Evolutionary conservation across 2,113 vertebrate genomes (phyloP).

Genomic region (Carassius carassius): DNA sequence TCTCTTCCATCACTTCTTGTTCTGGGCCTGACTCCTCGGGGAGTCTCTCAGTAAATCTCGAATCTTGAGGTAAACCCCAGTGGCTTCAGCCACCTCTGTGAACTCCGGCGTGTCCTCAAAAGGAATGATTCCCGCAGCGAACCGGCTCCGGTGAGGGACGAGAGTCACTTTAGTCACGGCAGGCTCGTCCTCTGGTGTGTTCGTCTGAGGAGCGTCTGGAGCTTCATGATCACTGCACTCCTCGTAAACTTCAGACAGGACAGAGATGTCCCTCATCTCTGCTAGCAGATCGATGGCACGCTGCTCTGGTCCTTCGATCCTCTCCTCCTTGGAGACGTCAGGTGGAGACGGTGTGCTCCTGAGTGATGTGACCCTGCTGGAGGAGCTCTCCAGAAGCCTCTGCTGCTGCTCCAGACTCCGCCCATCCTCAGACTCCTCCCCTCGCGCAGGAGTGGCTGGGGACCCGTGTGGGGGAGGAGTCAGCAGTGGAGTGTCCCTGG

Average conservation of each 20-base stretch:
- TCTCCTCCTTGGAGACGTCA: constrained; percentile 44
- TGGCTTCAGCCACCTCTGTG: constrained; percentile 91
- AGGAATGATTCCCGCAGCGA: constrained; percentile 89
- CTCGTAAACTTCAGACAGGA: constrained; percentile 49
- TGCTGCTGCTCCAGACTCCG: constrained; percentile 94
- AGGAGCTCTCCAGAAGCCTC: constrained; percentile 85
- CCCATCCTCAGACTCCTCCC: constrained; percentile 79
- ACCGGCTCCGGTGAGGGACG: constrained; percentile 90
- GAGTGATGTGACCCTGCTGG: constrained; percentile 78
- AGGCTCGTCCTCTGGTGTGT: background rate
- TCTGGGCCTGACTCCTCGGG: constrained; percentile 87
- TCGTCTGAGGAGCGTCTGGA: constrained; percentile 29
- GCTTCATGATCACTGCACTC: background rate
- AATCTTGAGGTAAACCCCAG: constrained; percentile 90
- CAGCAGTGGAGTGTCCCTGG: constrained; percentile 78
- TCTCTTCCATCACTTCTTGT: constrained; percentile 73
- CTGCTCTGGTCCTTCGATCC: no score
- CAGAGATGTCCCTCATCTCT: constrained; percentile 37
- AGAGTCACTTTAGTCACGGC: constrained; percentile 60
- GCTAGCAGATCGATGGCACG: background rate
- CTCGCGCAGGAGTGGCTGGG: constrained; percentile 57
- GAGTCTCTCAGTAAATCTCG: constrained; percentile 89
- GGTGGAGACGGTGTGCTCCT: constrained; percentile 38
- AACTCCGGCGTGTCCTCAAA: constrained; percentile 97
- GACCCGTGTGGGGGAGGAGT: constrained; percentile 73